phyloP scores from a whole-genome alignment of 2,113 vertebrate species.

The Mola mola region DNA sequence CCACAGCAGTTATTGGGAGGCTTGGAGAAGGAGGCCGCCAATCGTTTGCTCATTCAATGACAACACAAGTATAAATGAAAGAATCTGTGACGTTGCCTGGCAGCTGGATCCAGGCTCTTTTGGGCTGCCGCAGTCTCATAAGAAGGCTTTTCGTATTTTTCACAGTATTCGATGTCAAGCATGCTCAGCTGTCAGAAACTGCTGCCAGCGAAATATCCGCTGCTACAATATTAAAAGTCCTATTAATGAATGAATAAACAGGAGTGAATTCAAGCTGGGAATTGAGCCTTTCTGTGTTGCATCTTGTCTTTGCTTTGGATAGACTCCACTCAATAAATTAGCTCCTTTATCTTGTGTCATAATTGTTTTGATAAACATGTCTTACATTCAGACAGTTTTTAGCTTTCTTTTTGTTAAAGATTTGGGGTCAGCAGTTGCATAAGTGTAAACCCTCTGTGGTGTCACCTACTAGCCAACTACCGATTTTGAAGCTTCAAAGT shows the following conservation, averaged over 20 bases:
- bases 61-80: constrained; percentile 18
- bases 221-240: background rate
- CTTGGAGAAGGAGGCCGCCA: constrained; percentile 6
- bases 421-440: too few relatives aligned
- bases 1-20: constrained; percentile 4
- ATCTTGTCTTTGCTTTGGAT: background rate
- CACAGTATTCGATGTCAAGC: constrained; percentile 19
- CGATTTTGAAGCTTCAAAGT: too few relatives aligned
- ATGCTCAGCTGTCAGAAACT: background rate
- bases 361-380: too few relatives aligned
- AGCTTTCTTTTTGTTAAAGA: too few relatives aligned
- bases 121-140: background rate
- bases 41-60: constrained; percentile 21
- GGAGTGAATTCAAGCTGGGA: background rate
- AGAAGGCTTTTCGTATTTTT: constrained; percentile 24
- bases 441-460: too few relatives aligned
- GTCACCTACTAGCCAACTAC: too few relatives aligned
- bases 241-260: background rate
- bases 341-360: too few relatives aligned
- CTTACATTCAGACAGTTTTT: too few relatives aligned
- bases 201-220: background rate
- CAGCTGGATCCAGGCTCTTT: constrained; percentile 18
- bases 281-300: background rate
- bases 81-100: constrained; percentile 13
- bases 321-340: too few relatives aligned